Conservation (phyloP, 2,797 vertebrate species). For the Falco peregrinus region DNA sequence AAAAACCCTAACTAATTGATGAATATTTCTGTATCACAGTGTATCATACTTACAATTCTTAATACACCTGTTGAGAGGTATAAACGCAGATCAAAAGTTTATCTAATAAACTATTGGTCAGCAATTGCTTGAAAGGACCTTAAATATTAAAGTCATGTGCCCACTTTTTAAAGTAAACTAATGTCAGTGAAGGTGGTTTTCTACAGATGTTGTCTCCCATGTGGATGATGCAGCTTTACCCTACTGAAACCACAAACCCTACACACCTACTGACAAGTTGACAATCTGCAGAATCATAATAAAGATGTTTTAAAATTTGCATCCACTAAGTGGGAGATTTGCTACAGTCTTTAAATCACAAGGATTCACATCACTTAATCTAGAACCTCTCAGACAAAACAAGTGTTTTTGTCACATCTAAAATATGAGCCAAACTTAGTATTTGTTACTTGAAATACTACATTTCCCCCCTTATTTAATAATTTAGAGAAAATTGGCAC, state of each 20-base stretch:
- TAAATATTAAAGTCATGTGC: background rate
- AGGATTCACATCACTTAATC: background rate
- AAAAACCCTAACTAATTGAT: background rate
- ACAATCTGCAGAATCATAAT: background rate
- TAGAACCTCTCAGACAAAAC: background rate
- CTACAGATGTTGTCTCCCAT: background rate
- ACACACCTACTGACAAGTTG: background rate
- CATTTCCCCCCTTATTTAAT: background rate
- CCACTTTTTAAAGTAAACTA: background rate
- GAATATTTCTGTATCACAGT: background rate
- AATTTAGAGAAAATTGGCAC: background rate
- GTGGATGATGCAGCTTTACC: background rate
- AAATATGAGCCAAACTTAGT: background rate
- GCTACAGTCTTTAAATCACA: background rate
- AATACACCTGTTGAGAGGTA: background rate
- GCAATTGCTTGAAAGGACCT: background rate
- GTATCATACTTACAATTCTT: background rate
- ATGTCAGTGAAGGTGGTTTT: background rate
- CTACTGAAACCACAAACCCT: background rate
- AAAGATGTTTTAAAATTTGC: background rate
- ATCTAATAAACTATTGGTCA: background rate
- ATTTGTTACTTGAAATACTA: background rate
- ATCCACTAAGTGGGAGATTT: background rate
- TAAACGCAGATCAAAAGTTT: background rate
- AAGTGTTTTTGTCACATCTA: background rate